Percentiles rank a stretch among this genome's conserved stretches.
Evolutionary conservation across 2,888 invertebrate genomes (phyloP).

Genomic region (Boloria selene): DNA sequence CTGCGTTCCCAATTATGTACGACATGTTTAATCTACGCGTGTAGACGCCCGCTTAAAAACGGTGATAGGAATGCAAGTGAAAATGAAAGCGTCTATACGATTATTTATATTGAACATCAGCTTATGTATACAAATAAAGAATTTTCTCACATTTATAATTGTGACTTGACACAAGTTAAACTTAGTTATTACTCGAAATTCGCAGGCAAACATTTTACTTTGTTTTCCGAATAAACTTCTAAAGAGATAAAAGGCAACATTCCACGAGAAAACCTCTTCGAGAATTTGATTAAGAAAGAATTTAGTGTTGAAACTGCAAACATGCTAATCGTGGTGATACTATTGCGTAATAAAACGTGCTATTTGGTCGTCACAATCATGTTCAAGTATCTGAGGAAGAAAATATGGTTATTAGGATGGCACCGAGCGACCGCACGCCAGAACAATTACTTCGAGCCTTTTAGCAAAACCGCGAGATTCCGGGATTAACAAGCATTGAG

Average conservation of each 20-base stretch:
- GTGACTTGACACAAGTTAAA: constrained; percentile 7
- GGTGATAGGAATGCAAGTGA: constrained; percentile 1
- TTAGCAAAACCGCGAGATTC: constrained; percentile 64
- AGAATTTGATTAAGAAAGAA: constrained; percentile 46
- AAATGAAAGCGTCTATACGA: neutral
- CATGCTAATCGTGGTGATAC: constrained; percentile 41
- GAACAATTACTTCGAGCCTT: constrained; percentile 65
- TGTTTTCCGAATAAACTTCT: constrained; percentile 23
- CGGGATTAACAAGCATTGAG: constrained; percentile 32
- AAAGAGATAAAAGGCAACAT: constrained; percentile 32
- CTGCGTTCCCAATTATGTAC: constrained; percentile 35
- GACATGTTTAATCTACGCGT: constrained; percentile 34
- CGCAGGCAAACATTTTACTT: constrained; percentile 16
- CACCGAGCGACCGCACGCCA: constrained; percentile 72
- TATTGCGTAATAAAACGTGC: constrained; percentile 46
- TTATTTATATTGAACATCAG: constrained; percentile 8
- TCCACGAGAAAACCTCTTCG: constrained; percentile 37
- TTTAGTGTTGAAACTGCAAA: constrained; percentile 46
- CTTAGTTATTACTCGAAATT: constrained; percentile 10
- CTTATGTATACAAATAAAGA: neutral
- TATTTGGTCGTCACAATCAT: constrained; percentile 57
- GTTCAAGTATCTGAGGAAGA: constrained; percentile 60
- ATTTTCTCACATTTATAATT: constrained; percentile 1
- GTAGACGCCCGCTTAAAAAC: constrained; percentile 4
- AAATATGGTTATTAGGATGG: constrained; percentile 72